Evolutionary conservation across 2,113 vertebrate genomes (phyloP).

Genomic region (Tetrao urogallus): DNA sequence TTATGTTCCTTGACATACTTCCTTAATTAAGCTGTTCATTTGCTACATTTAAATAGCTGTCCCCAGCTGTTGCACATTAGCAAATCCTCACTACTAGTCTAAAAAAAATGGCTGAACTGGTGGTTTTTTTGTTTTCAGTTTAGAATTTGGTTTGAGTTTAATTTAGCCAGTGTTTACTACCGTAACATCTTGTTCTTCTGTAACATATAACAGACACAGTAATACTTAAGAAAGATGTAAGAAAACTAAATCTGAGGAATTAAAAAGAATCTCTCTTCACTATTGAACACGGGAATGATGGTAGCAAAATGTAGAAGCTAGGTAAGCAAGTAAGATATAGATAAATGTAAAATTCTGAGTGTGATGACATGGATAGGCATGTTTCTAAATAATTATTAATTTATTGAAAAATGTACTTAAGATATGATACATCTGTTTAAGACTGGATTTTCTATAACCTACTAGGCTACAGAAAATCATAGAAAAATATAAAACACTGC

Average conservation of each 20-base stretch:
- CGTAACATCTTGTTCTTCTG: not conserved
- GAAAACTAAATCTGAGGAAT: not conserved
- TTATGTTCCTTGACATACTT: not conserved
- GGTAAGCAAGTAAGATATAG: not conserved
- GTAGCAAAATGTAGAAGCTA: not conserved
- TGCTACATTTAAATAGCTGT: constrained; percentile 38
- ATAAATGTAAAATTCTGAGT: not conserved
- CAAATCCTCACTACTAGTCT: constrained; percentile 9
- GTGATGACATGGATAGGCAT: not conserved
- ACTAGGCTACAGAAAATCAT: not conserved
- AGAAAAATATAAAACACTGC: not conserved
- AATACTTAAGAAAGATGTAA: rapidly evolving
- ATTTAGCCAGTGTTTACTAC: constrained; percentile 51
- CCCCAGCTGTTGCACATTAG: constrained; percentile 38
- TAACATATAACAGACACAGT: not conserved
- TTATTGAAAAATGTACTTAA: not conserved
- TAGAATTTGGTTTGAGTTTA: constrained; percentile 59
- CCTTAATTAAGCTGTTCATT: constrained; percentile 20
- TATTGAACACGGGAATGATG: not conserved
- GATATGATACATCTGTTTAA: not conserved
- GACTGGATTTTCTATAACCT: not conserved
- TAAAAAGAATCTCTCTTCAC: not conserved
- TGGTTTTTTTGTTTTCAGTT: not conserved
- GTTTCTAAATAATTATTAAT: not conserved
- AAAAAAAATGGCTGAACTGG: constrained; percentile 7